Conservation (phyloP, 2,888 invertebrate genomes). For the Cabera pusaria region DNA sequence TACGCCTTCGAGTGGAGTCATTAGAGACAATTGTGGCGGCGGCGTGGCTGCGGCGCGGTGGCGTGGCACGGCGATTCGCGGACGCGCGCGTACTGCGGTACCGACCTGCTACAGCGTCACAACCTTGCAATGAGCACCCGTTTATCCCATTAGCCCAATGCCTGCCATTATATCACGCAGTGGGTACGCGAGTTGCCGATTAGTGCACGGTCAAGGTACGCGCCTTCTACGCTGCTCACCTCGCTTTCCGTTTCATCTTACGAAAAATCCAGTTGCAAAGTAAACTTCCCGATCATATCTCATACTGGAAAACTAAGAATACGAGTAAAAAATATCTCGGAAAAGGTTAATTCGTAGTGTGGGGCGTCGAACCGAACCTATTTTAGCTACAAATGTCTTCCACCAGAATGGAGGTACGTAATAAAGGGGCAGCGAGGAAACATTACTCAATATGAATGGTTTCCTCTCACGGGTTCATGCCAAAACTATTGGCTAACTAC, state of each 20-base stretch:
- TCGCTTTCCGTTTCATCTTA: slow-evolving; percentile 31
- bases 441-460: slow-evolving; percentile 73
- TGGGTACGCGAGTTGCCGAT: slow-evolving; percentile 59
- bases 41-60: slow-evolving; percentile 53
- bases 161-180: slow-evolving; percentile 67
- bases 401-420: slow-evolving; percentile 52
- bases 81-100: slow-evolving; percentile 33
- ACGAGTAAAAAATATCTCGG: slow-evolving; percentile 31
- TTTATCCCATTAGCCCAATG: slow-evolving; percentile 78
- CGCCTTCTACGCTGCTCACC: slow-evolving; percentile 33
- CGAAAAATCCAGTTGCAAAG: no score
- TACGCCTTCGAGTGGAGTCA: slow-evolving; percentile 76
- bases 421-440: slow-evolving; percentile 61
- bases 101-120: slow-evolving; percentile 44
- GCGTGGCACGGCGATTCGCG: slow-evolving; percentile 63
- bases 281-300: no score
- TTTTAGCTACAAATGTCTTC: slow-evolving; percentile 57
- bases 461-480: slow-evolving; percentile 59
- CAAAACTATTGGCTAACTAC: slow-evolving; percentile 65
- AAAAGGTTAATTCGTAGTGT: slow-evolving; percentile 44
- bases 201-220: slow-evolving; percentile 78
- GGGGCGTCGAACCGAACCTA: slow-evolving; percentile 48
- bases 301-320: slow-evolving; percentile 16
- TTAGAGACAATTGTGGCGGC: slow-evolving; percentile 73
- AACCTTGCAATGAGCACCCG: slow-evolving; percentile 77